These are phyloP conservation scores for Siphamia tubifer DNA, from an alignment of 2,113 vertebrate species.

Conservation along the genomic window DNA sequence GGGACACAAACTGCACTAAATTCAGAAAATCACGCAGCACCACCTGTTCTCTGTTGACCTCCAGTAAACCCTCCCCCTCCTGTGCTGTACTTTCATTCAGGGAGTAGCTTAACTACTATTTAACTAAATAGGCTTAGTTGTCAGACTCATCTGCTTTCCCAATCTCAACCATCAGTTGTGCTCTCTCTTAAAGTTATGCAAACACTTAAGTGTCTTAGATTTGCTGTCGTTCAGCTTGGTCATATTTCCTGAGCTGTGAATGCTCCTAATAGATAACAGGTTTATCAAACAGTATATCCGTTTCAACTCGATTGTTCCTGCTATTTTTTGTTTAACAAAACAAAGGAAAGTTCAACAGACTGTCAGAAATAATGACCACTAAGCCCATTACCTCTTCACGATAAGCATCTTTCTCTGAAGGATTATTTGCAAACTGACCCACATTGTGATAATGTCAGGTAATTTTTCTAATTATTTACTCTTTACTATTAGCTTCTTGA, in stretches of 20 bases:
- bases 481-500: too few species aligned
- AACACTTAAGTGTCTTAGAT: constrained; percentile 32
- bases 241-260: neutral
- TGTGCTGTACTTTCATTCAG: constrained; percentile 56
- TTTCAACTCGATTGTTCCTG: neutral
- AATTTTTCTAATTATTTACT: neutral
- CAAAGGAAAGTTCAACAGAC: constrained; percentile 12
- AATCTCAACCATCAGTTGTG: constrained; percentile 15
- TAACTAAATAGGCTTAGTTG: constrained; percentile 70
- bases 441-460: neutral
- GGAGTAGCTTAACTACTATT: constrained; percentile 67
- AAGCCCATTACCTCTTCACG: constrained; percentile 39
- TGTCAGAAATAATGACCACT: constrained; percentile 29
- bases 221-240: constrained; percentile 1
- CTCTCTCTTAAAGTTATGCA: constrained; percentile 43
- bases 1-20: too few species aligned
- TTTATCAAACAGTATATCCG: neutral
- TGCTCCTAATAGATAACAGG: neutral
- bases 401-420: constrained; percentile 40
- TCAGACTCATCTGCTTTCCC: constrained; percentile 56
- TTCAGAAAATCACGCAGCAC: too few species aligned
- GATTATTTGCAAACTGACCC: constrained; percentile 44
- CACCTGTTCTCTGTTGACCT: constrained; percentile 48
- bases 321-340: neutral
- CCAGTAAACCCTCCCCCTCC: constrained; percentile 33